Evolutionary conservation across 2,888 invertebrate species (phyloP).

Genomic region (Linnaemya vulpina): DNA sequence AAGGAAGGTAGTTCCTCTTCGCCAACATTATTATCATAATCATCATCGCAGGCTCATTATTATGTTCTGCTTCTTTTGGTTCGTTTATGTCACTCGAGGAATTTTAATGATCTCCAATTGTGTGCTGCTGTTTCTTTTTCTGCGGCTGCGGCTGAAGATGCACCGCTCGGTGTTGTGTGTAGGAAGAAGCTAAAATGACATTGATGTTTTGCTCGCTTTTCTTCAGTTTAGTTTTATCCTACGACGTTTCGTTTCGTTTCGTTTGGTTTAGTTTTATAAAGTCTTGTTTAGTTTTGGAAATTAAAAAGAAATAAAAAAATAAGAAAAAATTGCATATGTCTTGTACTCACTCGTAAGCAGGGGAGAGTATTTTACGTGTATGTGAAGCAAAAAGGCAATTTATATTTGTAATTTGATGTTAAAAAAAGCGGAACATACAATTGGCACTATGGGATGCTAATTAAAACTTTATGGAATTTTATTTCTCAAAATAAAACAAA

Average conservation of each 20-base stretch:
- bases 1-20: slow-evolving; percentile 46
- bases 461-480: neutral
- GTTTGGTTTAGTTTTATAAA: slow-evolving; percentile 49
- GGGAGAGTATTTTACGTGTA: slow-evolving; percentile 42
- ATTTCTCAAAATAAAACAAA: too few species aligned
- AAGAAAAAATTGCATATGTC: slow-evolving; percentile 41
- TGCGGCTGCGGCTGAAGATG: slow-evolving; percentile 19
- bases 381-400: slow-evolving; percentile 37
- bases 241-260: slow-evolving; percentile 45
- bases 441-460: slow-evolving; percentile 46
- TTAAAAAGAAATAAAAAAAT: neutral
- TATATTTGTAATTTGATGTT: slow-evolving; percentile 63
- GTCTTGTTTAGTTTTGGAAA: slow-evolving; percentile 49
- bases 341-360: slow-evolving; percentile 44
- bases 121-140: slow-evolving; percentile 51
- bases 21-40: slow-evolving; percentile 30
- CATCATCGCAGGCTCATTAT: slow-evolving; percentile 54
- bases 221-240: slow-evolving; percentile 33
- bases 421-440: slow-evolving; percentile 41
- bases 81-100: slow-evolving; percentile 72
- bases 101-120: slow-evolving; percentile 72
- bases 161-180: slow-evolving; percentile 57
- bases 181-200: slow-evolving; percentile 71
- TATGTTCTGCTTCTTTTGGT: slow-evolving; percentile 69
- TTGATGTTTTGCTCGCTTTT: slow-evolving; percentile 67